Base-by-base conservation (phyloP, 2,888 invertebrate genomes). In the Thyatira batis region DNA sequence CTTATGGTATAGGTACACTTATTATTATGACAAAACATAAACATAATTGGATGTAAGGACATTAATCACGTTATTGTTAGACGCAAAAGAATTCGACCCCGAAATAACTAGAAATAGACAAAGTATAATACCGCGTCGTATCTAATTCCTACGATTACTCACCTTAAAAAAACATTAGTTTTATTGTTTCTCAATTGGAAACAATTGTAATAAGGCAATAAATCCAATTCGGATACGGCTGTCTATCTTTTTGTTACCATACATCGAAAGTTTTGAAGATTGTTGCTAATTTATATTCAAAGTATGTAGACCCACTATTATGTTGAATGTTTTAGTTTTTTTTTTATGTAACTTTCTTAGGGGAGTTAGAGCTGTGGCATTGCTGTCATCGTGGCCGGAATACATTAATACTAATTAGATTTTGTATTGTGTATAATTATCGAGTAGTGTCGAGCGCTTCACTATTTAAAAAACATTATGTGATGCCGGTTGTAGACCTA, bases 231-330 rank as follows among this genome's bases (percentile, higher is more conserved):
- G 79, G 85, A 59, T 52, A 85, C 77, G 87, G 73, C 59, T 82
- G 86, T 86, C 88, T 63, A 73, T 80, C 71, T 73, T 78, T 73
- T 65, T 64, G 67, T 59, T 39, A 39, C 39, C 5, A 69, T 71
- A 70, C 77, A 68, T 77, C 78, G 71, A 76, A 68, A 71, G 71
- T 75, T 78, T 39, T 39, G 17, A 39, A 17, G 17, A 17, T 17
- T 39, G 71, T 77, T 72, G 79, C 84, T 86, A 80, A 81, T 88
- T 86, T 82, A 84, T 76, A 88, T 87, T 88, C 87, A 83, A 78
- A 72, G 70, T 83, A 82, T 80, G 82, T 82, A 79, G 71, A 64
- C 60, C 70, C 73, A 69, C 76, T 78, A 78, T 80, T 77, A 76
- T 78, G 63, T 71, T 65, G 71, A 78, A 71, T 80, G 76, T 80